Evolutionary conservation across 1,140 invertebrate genomes (phyloP), one percentile per base, ranked within the genome.

Genomic region (Rhagoletis pomonella): DNA sequence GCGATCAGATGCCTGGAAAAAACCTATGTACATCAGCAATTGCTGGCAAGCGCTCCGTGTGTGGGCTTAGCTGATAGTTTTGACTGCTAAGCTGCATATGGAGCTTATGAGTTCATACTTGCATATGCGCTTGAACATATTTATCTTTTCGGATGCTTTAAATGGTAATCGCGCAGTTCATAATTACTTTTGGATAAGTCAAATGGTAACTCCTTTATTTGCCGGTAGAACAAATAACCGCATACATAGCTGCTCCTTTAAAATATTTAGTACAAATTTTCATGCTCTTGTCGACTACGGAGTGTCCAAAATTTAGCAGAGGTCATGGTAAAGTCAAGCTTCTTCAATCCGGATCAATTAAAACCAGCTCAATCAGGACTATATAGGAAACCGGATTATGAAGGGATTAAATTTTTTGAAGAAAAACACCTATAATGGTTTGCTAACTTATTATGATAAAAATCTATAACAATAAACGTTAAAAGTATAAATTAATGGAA

Each of bases 31-130:
- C 44, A 58, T 29, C 73, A 81, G 10, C 19, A 19, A 14, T 4
- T n/a, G 17, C 12, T 55, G 44, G 2, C 50, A 81, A 29, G 2
- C 47, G 47, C 73, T n/a, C 42, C 19, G 47, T 81, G 73, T 81
- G 73, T 81, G 73, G 47, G 50, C 73, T 55, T 9, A 4, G n/a
- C 47, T 29, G 73, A 50, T 10, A 55, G 47, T 81, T 81, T 81
- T 81, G 73, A 81, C 73, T 81, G 17, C 73, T 42, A 47, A 50
- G 73, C n/a, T 81, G 17, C 73, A 55, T 81, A 55, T 55, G 73
- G 47, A 9, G 47, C 47, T 81, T 81, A 81, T 81, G 73, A 55
- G 73, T 81, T 29, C 44, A 29, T 50, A 81, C 55, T 14, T 81
- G 12, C 42, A 17, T 10, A 14, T 42, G 0, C 4, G 29, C 2